Base-by-base conservation (phyloP, 2,113 vertebrate genomes). In the Piprites chloris region DNA sequence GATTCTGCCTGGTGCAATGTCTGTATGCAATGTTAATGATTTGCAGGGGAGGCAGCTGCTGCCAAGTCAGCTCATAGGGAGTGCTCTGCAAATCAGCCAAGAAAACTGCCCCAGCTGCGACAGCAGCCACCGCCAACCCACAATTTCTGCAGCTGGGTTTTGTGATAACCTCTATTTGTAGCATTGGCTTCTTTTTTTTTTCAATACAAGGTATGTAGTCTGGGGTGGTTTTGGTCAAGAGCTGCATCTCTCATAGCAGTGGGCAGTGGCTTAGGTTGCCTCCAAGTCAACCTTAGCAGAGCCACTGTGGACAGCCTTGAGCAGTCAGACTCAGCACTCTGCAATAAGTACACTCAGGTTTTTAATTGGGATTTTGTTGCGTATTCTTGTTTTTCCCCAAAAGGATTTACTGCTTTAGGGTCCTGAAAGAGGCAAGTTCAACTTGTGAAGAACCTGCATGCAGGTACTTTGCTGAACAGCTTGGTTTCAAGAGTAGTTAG, bases 401-500 rank as follows among this genome's bases (percentile, higher is more conserved):
- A 87, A 75, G 37, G n/a, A 37, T 73, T 76, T 89, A 69, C 23
- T 76, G 33, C 24, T 69, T 53, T 41, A 56, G 55, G 30, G 42
- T 67, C n/a, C 50, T 35, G 42, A 66, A 89, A 85, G 27, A 81
- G 82, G 71, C 63, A 68, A 22, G 22, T 80, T 95, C 50, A 39
- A 12, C 66, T 61, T 0, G 0, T 24, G 14, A 32, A 71, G 79
- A 81, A 83, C 30, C n/a, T 42, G 26, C 63, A 13, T 2, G 4
- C 39, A n/a, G 72, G 75, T 79, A 44, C 66, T 75, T 52, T 39
- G 62, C 35, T 9, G 27, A 80, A 47, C 84, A 89, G 79, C 42
- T 61, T 14, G 28, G 49, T 46, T 96, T 74, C 77, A 52, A 76
- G 65, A 91, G 78, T 85, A 85, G 85, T 50, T 76, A 90, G 92